A percentile compares a stretch with the other conserved stretches of the same genome.
Conservation (phyloP, 2,113 vertebrate species). For the Hippocampus comes region DNA sequence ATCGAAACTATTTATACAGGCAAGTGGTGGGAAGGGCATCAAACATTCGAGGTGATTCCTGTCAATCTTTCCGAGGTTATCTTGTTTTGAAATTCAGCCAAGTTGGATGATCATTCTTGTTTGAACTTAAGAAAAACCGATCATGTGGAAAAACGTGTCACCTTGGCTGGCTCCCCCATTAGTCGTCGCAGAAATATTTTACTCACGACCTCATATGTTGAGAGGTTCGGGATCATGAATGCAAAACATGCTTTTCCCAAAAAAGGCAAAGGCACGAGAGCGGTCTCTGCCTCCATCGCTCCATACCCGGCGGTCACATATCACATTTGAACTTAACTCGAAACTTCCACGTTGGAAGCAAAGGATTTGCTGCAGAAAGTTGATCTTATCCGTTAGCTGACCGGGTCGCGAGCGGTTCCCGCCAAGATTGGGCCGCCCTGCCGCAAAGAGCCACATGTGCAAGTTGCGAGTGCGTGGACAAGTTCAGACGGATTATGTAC, state of each 20-base stretch:
- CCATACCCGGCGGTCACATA: not conserved
- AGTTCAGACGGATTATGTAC: slow-evolving; percentile 37
- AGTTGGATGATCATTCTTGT: not conserved
- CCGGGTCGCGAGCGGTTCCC: not conserved
- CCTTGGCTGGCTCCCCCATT: not conserved
- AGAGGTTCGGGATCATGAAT: not conserved
- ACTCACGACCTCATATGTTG: not conserved
- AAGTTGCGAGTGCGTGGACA: slow-evolving; percentile 1
- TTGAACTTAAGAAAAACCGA: not conserved
- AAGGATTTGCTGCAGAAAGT: not conserved
- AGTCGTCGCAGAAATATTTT: not conserved
- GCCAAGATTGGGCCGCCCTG: not conserved
- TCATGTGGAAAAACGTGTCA: slow-evolving; percentile 2
- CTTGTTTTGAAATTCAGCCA: too few relatives aligned
- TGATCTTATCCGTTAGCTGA: not conserved
- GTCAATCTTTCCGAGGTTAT: too few relatives aligned
- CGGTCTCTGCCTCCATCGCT: not conserved
- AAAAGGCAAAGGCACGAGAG: not conserved
- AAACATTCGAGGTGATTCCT: too few relatives aligned
- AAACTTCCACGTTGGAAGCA: not conserved
- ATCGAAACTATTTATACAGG: too few relatives aligned
- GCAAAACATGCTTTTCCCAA: not conserved
- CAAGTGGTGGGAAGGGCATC: too few relatives aligned
- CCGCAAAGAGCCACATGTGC: not conserved
- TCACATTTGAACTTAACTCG: not conserved